Evolutionary conservation across 2,797 vertebrate genomes (phyloP).

Genomic region (Gymnoscopelus microlampas): DNA sequence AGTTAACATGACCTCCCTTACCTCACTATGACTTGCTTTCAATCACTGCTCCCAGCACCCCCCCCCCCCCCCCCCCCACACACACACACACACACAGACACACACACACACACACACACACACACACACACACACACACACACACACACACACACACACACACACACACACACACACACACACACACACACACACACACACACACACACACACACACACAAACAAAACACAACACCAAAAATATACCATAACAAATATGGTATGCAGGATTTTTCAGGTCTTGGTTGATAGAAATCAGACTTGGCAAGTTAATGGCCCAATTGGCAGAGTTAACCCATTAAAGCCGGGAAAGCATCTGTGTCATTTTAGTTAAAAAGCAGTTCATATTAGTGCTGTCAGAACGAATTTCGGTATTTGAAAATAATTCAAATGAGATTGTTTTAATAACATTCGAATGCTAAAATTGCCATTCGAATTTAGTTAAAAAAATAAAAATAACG

Average conservation of each 20-base stretch:
- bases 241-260: conserved; percentile 50
- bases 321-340: neutral
- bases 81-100: conserved; percentile 5
- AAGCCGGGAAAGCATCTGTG: no score
- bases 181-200: conserved; percentile 51
- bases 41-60: neutral
- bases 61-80: neutral
- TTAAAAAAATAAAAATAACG: no score
- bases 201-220: conserved; percentile 26
- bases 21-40: conserved; percentile 5
- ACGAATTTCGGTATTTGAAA: no score
- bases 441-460: no score
- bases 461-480: neutral
- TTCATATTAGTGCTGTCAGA: no score
- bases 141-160: conserved; percentile 3
- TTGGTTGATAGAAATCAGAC: conserved; percentile 46
- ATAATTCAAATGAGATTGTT: no score
- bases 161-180: conserved; percentile 2
- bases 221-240: conserved; percentile 55
- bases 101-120: conserved; percentile 11
- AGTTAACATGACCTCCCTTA: conserved; percentile 15
- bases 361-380: no score
- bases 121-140: conserved; percentile 40
- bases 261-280: conserved; percentile 28
- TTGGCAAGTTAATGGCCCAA: conserved; percentile 39